These are phyloP conservation scores for Orthosia gracilis DNA, from an alignment of 2,888 invertebrate species.

Conservation along the genomic window DNA sequence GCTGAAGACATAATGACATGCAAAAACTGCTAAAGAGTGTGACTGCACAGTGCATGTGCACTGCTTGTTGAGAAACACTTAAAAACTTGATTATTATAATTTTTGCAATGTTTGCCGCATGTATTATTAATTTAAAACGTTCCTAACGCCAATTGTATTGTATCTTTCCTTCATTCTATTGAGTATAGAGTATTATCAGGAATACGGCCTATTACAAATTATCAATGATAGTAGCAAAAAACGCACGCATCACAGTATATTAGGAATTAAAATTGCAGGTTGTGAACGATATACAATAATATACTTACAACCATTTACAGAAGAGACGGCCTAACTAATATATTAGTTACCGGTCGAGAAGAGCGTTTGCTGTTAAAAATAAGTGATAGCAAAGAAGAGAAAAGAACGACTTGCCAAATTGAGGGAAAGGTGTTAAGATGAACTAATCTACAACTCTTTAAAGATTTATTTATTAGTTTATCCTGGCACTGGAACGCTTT, in stretches of 20 bases:
- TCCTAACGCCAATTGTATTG: neutral
- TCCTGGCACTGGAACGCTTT: too few relatives aligned
- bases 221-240: neutral
- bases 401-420: too few relatives aligned
- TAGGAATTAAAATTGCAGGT: neutral
- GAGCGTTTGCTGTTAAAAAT: too few relatives aligned
- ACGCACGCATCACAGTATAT: neutral
- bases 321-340: too few relatives aligned
- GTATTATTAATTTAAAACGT: neutral
- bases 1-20: conserved; percentile 20
- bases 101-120: too few relatives aligned
- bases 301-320: too few relatives aligned
- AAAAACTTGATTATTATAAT: too few relatives aligned
- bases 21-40: conserved; percentile 7
- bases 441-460: neutral
- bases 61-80: too few relatives aligned
- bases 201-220: neutral
- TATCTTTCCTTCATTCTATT: neutral
- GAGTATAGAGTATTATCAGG: neutral
- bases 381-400: too few relatives aligned
- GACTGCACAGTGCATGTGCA: neutral
- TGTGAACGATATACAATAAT: too few relatives aligned
- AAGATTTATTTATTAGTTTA: too few relatives aligned
- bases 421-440: neutral
- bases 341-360: too few relatives aligned